Percentiles rank a stretch among this genome's conserved stretches.
These are phyloP conservation scores for Cassiopea xamachana DNA, from an alignment of 30 jellyfish, hydroid and myxozoan genomes.

Conservation along the genomic window DNA sequence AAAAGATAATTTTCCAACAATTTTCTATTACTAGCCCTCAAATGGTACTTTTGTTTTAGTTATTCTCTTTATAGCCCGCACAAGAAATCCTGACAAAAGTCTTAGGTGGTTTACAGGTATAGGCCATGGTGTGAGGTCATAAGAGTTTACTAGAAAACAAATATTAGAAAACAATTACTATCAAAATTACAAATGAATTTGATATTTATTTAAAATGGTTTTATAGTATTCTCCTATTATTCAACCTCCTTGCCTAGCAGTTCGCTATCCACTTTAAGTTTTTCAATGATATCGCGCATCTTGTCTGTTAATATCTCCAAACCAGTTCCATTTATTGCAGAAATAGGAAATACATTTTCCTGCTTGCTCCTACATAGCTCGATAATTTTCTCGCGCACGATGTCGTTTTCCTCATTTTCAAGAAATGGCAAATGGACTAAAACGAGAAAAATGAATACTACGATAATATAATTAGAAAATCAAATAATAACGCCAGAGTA, in stretches of 20 bases:
- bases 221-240: neutral
- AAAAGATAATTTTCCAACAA: too few relatives aligned
- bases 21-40: too few relatives aligned
- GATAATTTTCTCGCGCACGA: slow-evolving; percentile 15
- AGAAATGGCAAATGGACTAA: slow-evolving; percentile 37
- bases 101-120: too few relatives aligned
- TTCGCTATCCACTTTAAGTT: slow-evolving; percentile 9
- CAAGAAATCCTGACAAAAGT: too few relatives aligned
- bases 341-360: slow-evolving; percentile 68
- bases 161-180: too few relatives aligned
- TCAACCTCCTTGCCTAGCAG: neutral
- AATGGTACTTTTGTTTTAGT: too few relatives aligned
- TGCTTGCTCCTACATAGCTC: slow-evolving; percentile 37
- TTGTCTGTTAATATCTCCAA: slow-evolving; percentile 55
- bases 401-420: slow-evolving; percentile 41
- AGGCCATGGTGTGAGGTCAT: too few relatives aligned
- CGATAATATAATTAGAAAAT: neutral
- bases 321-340: slow-evolving; percentile 80
- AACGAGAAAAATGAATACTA: neutral
- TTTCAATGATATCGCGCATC: slow-evolving; percentile 57
- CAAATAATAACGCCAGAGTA: neutral
- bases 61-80: too few relatives aligned
- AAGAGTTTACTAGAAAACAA: too few relatives aligned
- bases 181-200: too few relatives aligned
- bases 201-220: too few relatives aligned